Base-by-base conservation (phyloP, 2,113 vertebrate species). In the Poeciliopsis occidentalis region DNA sequence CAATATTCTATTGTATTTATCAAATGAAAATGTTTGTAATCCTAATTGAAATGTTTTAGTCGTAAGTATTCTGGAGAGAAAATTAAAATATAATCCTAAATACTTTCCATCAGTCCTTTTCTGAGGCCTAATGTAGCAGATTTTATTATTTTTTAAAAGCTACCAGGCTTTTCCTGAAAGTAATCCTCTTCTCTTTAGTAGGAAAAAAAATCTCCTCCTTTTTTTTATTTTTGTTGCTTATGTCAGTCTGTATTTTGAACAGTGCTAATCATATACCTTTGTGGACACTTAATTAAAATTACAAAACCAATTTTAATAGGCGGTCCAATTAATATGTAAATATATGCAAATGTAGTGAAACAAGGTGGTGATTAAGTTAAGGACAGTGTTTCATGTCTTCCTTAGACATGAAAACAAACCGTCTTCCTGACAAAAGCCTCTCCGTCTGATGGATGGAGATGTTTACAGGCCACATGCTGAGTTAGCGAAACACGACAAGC, bases 261-360 rank as follows among this genome's bases (percentile, higher is more conserved):
- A 96, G 96, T 96, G 97, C 97, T 99, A 99, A 99, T 99, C 98
- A 97, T 98, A 98, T 98, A 99, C 97, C 97, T 99, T 99, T 99
- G 98, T 99, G 97, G 97, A 99, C 97, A 98, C 97, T 98, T 99
- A 99, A 99, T 99, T 99, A 99, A 99, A 98, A 99, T 99, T 99
- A 98, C 97, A 98, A 98, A 99, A 98, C 96, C 96, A 97, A 97
- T 99, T 99, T 98, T 98, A 98, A 99, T 99, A 97, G 97, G 95
- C 94, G 94, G 96, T 96, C 96, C 97, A 99, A 99, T 99, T 99
- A 99, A 98, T 99, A 99, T 99, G 98, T 95, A 97, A 99, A 99
- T 98, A 92, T 96, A 98, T 99, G 98, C 97, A 99, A 99, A 99
- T 99, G 96, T 95, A 94, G 96, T 97, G 96, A 98, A 98, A 98